Conservation (phyloP, 2,113 vertebrate species). For the Nibea coibor region DNA sequence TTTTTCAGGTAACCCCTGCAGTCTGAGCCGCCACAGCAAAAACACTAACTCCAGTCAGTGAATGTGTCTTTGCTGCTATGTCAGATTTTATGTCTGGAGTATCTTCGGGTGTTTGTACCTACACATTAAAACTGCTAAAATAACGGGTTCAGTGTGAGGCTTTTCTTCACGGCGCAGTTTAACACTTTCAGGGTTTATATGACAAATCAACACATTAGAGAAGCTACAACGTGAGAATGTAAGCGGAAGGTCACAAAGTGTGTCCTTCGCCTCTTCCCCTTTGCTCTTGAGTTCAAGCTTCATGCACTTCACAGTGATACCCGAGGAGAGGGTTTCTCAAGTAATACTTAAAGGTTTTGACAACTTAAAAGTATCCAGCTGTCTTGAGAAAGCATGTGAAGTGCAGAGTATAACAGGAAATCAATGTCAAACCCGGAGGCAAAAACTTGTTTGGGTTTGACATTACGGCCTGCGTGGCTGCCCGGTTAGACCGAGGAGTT, state of each 20-base stretch:
- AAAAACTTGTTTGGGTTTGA: not conserved
- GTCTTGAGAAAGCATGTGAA: constrained; percentile 23
- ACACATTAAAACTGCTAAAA: not conserved
- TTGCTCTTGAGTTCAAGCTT: not conserved
- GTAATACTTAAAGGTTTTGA: not conserved
- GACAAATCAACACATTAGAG: not conserved
- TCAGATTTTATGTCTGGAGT: not conserved
- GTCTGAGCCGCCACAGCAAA: too few species aligned
- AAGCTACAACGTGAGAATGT: constrained; percentile 23
- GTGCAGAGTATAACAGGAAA: constrained; percentile 25
- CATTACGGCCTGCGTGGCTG: not conserved
- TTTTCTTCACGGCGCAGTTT: not conserved
- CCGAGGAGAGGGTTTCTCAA: not conserved
- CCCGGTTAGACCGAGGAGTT: not conserved
- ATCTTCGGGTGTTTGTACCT: not conserved
- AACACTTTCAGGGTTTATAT: not conserved
- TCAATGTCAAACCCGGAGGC: constrained; percentile 16
- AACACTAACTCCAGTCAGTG: too few species aligned
- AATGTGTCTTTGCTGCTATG: too few species aligned
- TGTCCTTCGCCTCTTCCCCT: not conserved
- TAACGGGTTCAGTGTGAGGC: not conserved
- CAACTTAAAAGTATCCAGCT: not conserved
- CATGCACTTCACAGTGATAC: not conserved
- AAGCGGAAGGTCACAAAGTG: constrained; percentile 18
- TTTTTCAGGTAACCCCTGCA: too few species aligned